Evolutionary conservation across 2,797 vertebrate genomes (phyloP).

Genomic region (Urocyon cinereoargenteus): DNA sequence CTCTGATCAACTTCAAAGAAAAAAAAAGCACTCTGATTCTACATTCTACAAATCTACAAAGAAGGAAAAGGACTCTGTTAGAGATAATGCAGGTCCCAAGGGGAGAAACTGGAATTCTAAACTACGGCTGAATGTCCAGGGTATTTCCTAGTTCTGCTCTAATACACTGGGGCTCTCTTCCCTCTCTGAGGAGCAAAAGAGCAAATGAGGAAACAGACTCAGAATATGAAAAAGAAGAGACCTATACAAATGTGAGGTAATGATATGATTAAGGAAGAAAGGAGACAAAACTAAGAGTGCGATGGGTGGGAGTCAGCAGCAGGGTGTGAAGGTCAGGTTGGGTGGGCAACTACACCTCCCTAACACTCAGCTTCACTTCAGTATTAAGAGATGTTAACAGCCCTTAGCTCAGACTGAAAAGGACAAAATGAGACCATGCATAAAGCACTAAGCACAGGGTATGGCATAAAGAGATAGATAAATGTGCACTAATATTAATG

Average conservation of each 20-base stretch:
- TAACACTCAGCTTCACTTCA: background rate
- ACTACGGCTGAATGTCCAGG: background rate
- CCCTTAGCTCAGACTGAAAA: background rate
- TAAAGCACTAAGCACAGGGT: background rate
- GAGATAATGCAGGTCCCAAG: conserved; percentile 2
- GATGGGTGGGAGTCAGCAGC: background rate
- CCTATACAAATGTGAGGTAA: background rate
- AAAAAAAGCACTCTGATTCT: background rate
- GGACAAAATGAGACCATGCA: background rate
- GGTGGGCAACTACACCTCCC: background rate
- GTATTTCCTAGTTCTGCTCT: background rate
- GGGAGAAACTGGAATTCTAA: background rate
- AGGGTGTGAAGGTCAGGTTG: background rate
- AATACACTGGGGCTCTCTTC: background rate
- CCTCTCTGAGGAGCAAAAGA: background rate
- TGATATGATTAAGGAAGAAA: background rate
- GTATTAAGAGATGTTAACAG: background rate
- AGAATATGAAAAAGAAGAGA: conserved; percentile 24
- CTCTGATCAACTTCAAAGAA: background rate
- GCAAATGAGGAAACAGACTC: conserved; percentile 48
- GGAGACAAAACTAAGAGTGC: conserved; percentile 15
- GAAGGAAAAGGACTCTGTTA: background rate
- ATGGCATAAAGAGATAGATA: background rate
- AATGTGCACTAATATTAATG: background rate
- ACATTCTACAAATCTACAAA: background rate